Conservation (phyloP, 2,113 vertebrate species). For the Myanophis thanlyinensis region DNA sequence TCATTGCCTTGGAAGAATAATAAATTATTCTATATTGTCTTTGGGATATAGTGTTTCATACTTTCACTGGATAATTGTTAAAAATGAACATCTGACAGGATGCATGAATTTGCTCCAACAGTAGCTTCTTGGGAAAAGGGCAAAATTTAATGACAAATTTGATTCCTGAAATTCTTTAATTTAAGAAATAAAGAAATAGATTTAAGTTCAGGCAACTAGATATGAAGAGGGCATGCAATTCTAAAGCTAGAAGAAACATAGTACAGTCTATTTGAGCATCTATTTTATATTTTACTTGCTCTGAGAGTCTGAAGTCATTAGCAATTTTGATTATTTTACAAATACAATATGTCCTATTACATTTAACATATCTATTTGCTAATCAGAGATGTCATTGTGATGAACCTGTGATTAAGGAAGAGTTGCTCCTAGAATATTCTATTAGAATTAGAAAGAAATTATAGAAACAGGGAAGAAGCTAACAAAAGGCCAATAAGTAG, state of each 20-base stretch:
- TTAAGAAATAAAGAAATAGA: neutral
- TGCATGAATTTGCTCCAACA: neutral
- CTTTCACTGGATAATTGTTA: neutral
- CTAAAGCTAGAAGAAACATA: neutral
- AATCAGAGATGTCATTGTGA: neutral
- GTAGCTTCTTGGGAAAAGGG: neutral
- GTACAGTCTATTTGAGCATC: neutral
- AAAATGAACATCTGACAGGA: constrained; percentile 19
- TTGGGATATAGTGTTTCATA: neutral
- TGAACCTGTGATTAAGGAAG: neutral
- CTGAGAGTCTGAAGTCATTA: neutral
- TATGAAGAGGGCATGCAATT: neutral
- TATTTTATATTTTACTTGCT: neutral
- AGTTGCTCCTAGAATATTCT: neutral
- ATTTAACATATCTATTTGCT: neutral
- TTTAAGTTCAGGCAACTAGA: neutral
- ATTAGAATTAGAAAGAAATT: neutral
- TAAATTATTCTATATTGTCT: neutral
- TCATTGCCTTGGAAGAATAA: neutral
- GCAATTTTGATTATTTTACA: neutral
- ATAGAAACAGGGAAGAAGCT: neutral
- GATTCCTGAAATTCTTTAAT: neutral
- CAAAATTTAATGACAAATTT: neutral
- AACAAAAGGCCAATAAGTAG: neutral
- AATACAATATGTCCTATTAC: neutral